Evolutionary conservation across 1,140 invertebrate genomes (phyloP).

Genomic region (Calephelis virginiensis): DNA sequence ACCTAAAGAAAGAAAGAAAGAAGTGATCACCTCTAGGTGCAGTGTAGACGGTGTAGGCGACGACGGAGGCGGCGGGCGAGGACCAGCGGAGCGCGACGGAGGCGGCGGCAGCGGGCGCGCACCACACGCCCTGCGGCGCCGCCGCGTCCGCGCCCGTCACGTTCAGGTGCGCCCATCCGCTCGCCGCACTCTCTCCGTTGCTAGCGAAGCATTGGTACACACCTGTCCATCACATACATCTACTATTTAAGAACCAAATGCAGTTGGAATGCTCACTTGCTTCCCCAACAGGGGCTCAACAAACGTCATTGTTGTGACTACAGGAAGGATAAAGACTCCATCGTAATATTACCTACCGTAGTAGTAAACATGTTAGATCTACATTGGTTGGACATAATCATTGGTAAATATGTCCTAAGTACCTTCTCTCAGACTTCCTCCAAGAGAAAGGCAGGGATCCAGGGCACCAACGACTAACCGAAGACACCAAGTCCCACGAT

Average conservation of each 20-base stretch:
- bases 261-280: too few relatives aligned
- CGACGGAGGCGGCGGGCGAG: not conserved
- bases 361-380: too few relatives aligned
- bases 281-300: not conserved
- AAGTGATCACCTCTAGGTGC: not conserved
- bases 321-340: too few relatives aligned
- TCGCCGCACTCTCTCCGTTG: slow-evolving; percentile 30
- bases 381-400: too few relatives aligned
- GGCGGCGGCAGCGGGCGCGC: slow-evolving; percentile 40
- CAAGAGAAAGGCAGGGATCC: too few relatives aligned
- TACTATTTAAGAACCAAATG: not conserved
- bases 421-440: too few relatives aligned
- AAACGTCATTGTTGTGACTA: not conserved
- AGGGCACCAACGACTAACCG: too few relatives aligned
- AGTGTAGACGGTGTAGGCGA: slow-evolving; percentile 3
- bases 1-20: too few relatives aligned
- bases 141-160: slow-evolving; percentile 47
- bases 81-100: not conserved
- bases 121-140: slow-evolving; percentile 42
- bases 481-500: too few relatives aligned
- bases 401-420: too few relatives aligned
- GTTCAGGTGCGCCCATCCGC: slow-evolving; percentile 50
- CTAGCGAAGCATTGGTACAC: slow-evolving; percentile 69
- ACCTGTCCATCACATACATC: slow-evolving; percentile 35
- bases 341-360: too few relatives aligned